These are phyloP conservation scores for Sitobion miscanthi DNA, from an alignment of 1,140 invertebrate species.

Conservation along the genomic window DNA sequence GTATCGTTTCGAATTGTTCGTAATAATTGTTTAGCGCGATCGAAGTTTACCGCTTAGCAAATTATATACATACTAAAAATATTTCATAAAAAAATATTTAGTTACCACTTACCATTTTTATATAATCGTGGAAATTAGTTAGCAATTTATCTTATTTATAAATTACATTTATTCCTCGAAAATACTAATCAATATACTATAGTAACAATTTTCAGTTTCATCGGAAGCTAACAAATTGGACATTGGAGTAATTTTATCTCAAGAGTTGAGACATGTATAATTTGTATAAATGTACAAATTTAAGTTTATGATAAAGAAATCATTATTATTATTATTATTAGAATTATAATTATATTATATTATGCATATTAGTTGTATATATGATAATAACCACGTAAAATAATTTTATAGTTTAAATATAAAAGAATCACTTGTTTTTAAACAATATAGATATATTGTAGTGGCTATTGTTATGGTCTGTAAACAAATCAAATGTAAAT, in stretches of 20 bases:
- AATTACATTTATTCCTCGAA: not conserved
- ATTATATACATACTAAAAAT: not conserved
- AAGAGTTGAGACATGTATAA: not conserved
- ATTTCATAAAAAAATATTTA: not conserved
- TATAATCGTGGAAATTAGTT: not conserved
- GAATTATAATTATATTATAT: not conserved
- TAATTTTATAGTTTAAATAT: not conserved
- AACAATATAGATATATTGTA: not conserved
- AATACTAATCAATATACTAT: not conserved
- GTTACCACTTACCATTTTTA: conserved; percentile 16
- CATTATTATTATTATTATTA: not conserved
- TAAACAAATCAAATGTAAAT: not conserved
- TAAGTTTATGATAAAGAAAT: not conserved
- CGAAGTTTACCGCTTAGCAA: not conserved
- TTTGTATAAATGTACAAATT: not conserved
- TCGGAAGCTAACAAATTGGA: not conserved
- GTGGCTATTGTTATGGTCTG: not conserved
- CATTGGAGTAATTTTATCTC: not conserved
- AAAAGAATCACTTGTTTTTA: not conserved
- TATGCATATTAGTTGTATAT: not conserved
- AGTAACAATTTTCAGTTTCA: not conserved
- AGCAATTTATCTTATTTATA: not conserved
- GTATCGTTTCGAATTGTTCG: too few relatives aligned
- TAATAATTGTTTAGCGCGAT: not conserved
- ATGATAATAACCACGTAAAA: not conserved